Conservation (phyloP, 2,888 invertebrate species). For the Cotesia congregata region DNA sequence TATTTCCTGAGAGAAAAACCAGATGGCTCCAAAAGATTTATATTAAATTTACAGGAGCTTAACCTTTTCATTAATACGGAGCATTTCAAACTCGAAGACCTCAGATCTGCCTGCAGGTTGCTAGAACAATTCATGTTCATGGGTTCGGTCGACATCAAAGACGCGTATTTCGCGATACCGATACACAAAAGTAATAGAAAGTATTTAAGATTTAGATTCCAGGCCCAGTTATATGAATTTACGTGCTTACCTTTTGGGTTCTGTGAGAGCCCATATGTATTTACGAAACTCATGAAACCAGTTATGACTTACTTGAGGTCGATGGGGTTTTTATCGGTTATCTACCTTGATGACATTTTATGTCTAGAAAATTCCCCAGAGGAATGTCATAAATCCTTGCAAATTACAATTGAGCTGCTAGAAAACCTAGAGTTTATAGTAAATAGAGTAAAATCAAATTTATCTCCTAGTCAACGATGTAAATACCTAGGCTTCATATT, state of each 20-base stretch:
- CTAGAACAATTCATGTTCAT: neutral
- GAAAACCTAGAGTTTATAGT: neutral
- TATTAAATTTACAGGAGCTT: conserved; percentile 13
- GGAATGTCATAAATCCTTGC: neutral
- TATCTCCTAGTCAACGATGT: neutral
- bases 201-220: conserved; percentile 14
- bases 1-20: conserved; percentile 7
- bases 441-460: conserved; percentile 11
- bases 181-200: conserved; percentile 9
- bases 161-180: neutral
- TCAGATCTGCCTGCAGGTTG: neutral
- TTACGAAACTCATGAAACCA: conserved; percentile 41
- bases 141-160: neutral
- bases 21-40: conserved; percentile 8
- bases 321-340: conserved; percentile 31
- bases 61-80: neutral
- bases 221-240: conserved; percentile 1
- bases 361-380: conserved; percentile 23
- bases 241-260: conserved; percentile 17
- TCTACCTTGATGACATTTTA: conserved; percentile 38
- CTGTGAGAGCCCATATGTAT: conserved; percentile 32
- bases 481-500: neutral
- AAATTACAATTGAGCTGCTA: conserved; percentile 12
- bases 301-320: conserved; percentile 27
- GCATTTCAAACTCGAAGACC: conserved; percentile 14